Percentiles rank a stretch among this genome's conserved stretches.
phyloP scores from a whole-genome alignment of 2,113 vertebrate species.

The Chinchilla lanigera region DNA sequence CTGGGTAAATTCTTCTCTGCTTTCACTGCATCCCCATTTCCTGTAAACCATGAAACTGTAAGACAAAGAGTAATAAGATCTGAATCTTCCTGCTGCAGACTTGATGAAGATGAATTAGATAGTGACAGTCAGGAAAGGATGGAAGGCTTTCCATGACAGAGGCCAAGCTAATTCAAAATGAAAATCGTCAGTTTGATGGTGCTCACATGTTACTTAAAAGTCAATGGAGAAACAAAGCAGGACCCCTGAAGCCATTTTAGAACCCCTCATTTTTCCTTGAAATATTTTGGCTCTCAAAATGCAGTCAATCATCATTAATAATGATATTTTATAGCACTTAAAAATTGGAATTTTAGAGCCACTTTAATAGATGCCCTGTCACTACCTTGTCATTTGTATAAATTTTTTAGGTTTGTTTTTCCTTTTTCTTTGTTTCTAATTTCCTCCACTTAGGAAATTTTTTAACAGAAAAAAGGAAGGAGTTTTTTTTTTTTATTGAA shows the following conservation, averaged over 20 bases:
- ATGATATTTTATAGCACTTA: slow-evolving; percentile 71
- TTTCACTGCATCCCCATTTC: slow-evolving; percentile 59
- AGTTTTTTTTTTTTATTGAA: slow-evolving; percentile 60
- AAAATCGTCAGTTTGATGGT: slow-evolving; percentile 64
- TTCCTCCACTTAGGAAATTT: slow-evolving; percentile 39
- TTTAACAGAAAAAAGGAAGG: slow-evolving; percentile 34
- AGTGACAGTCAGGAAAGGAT: slow-evolving; percentile 54
- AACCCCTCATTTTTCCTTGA: slow-evolving; percentile 60
- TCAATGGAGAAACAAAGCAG: slow-evolving; percentile 74
- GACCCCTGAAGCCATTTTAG: slow-evolving; percentile 57
- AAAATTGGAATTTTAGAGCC: slow-evolving; percentile 73
- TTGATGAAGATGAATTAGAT: slow-evolving; percentile 73
- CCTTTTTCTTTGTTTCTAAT: not conserved
- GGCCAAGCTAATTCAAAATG: slow-evolving; percentile 73
- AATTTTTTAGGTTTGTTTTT: slow-evolving; percentile 68
- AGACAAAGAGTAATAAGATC: slow-evolving; percentile 70
- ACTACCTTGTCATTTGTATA: slow-evolving; percentile 53
- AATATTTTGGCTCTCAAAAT: slow-evolving; percentile 65
- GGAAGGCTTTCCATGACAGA: slow-evolving; percentile 61
- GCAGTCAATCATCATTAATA: slow-evolving; percentile 73
- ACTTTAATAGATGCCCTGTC: slow-evolving; percentile 62
- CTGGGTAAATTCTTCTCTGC: not conserved
- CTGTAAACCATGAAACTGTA: slow-evolving; percentile 66
- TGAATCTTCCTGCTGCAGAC: slow-evolving; percentile 62
- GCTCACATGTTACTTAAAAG: slow-evolving; percentile 74